Conservation (phyloP, 2,888 invertebrate species). For the Scelioninae gen. 2 region DNA sequence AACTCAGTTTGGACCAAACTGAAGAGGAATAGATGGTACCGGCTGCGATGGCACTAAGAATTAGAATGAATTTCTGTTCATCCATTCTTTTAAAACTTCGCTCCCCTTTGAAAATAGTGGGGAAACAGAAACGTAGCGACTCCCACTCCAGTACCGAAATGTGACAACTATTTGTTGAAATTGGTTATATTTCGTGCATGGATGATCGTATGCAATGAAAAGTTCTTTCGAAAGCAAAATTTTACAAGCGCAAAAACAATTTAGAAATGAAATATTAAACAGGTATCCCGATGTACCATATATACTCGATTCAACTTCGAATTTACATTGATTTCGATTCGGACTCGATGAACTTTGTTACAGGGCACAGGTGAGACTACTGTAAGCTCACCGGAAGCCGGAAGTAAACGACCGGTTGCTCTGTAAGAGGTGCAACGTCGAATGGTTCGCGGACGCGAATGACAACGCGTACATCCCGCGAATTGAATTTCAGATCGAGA, state of each 20-base stretch:
- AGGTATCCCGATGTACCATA: too few relatives aligned
- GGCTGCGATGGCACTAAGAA: slow-evolving; percentile 12
- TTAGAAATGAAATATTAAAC: too few relatives aligned
- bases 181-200: too few relatives aligned
- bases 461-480: slow-evolving; percentile 56
- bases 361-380: slow-evolving; percentile 12
- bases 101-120: slow-evolving; percentile 11
- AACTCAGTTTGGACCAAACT: not conserved
- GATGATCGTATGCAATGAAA: too few relatives aligned
- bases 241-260: too few relatives aligned
- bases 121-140: not conserved
- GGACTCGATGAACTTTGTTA: not conserved
- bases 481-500: slow-evolving; percentile 52
- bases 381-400: slow-evolving; percentile 41
- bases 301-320: too few relatives aligned
- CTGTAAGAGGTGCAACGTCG: slow-evolving; percentile 44
- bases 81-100: not conserved
- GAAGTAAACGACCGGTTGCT: slow-evolving; percentile 40
- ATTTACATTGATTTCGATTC: too few relatives aligned
- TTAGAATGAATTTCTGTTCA: slow-evolving; percentile 13
- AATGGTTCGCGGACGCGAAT: slow-evolving; percentile 58
- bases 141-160: too few relatives aligned
- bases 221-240: too few relatives aligned
- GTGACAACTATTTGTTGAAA: too few relatives aligned
- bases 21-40: slow-evolving; percentile 1